Conservation (phyloP, 92 coral and sea anemone species). For the Epizoanthus rinbou region DNA sequence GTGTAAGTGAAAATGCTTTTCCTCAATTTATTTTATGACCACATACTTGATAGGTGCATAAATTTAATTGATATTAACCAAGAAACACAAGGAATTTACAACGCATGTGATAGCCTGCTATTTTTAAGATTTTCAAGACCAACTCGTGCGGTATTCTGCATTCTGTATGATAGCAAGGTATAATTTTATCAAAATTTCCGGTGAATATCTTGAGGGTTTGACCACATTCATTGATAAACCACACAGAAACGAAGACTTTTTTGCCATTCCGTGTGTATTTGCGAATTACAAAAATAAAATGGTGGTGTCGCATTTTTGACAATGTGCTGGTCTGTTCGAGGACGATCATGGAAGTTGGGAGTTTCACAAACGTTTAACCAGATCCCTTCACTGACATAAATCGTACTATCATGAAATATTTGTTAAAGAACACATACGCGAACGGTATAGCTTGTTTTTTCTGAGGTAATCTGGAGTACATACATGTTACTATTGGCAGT, state of each 20-base stretch:
- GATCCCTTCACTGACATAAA: too few species aligned
- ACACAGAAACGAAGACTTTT: background rate
- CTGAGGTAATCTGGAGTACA: too few species aligned
- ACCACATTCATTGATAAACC: slow-evolving; percentile 23
- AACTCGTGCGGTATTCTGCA: slow-evolving; percentile 7
- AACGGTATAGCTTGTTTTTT: too few species aligned
- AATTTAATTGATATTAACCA: slow-evolving; percentile 35
- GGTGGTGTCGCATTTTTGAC: background rate
- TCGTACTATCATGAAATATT: too few species aligned
- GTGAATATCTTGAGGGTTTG: background rate
- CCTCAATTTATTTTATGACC: slow-evolving; percentile 31
- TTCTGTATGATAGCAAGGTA: background rate
- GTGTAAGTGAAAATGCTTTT: slow-evolving; percentile 39
- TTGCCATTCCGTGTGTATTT: background rate
- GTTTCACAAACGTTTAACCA: too few species aligned
- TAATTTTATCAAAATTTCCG: slow-evolving; percentile 31
- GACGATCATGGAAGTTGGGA: too few species aligned
- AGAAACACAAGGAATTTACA: background rate
- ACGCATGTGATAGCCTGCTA: background rate
- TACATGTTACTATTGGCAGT: too few species aligned
- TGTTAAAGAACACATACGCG: too few species aligned
- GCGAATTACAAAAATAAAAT: background rate
- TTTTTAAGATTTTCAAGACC: background rate
- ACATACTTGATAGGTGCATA: slow-evolving; percentile 16
- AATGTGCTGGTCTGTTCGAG: too few species aligned